Conservation (phyloP, 2,888 invertebrate species). For the Yponomeuta sedellus region DNA sequence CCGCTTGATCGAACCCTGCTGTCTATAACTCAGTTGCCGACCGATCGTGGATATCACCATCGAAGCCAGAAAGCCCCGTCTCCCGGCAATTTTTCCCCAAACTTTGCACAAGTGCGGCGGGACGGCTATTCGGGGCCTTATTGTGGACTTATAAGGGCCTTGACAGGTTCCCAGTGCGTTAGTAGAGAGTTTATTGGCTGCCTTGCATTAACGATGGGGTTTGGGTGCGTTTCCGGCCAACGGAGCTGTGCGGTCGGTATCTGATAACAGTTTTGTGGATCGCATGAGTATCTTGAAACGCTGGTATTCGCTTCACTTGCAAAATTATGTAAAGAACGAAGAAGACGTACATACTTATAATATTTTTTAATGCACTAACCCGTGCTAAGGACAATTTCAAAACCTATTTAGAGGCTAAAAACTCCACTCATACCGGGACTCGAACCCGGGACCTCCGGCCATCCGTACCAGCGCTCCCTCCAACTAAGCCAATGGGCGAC, state of each 20-base stretch:
- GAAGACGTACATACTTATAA: too few relatives aligned
- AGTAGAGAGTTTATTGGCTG: not conserved
- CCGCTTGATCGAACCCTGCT: too few relatives aligned
- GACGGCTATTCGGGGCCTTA: not conserved
- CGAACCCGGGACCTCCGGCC: too few relatives aligned
- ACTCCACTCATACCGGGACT: too few relatives aligned
- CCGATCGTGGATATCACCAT: not conserved
- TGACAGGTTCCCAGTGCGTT: not conserved
- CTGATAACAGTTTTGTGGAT: not conserved
- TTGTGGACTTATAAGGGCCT: slow-evolving; percentile 7
- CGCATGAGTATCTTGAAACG: not conserved
- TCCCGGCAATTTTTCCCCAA: not conserved
- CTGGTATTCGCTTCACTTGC: not conserved
- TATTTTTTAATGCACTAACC: too few relatives aligned
- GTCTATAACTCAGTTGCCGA: not conserved
- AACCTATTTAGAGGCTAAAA: too few relatives aligned
- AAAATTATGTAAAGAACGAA: too few relatives aligned
- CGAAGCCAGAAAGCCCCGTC: not conserved
- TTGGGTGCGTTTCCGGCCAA: not conserved
- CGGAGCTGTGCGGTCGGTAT: not conserved
- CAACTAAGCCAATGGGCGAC: too few relatives aligned
- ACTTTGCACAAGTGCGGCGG: not conserved
- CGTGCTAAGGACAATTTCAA: too few relatives aligned
- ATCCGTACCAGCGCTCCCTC: too few relatives aligned
- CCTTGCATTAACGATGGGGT: not conserved